These are phyloP conservation scores for Dasyprocta punctata DNA, from an alignment of 2,113 vertebrate genomes.

Conservation along the genomic window DNA sequence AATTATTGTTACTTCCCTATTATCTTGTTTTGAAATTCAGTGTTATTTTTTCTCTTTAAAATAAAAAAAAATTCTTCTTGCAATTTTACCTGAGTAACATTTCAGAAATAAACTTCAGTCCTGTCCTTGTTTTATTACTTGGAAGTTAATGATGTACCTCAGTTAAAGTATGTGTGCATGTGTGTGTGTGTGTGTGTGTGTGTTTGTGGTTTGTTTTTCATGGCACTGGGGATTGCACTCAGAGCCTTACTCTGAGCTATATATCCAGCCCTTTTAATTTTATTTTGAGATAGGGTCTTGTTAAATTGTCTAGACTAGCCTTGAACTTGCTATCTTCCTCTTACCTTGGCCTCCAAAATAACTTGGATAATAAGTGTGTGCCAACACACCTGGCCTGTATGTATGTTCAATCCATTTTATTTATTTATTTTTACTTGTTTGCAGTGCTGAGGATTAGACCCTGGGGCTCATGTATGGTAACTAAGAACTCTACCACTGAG, in stretches of 20 bases:
- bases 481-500: background rate
- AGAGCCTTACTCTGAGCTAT: background rate
- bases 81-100: background rate
- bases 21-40: background rate
- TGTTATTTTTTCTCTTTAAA: background rate
- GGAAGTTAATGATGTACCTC: background rate
- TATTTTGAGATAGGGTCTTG: background rate
- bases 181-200: background rate
- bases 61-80: background rate
- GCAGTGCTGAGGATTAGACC: background rate
- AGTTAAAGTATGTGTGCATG: background rate
- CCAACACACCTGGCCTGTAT: background rate
- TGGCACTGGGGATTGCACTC: background rate
- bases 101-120: slow-evolving; percentile 36
- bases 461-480: background rate
- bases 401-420: background rate
- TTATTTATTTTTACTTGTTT: background rate
- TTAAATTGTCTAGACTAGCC: background rate
- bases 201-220: background rate
- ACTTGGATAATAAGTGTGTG: background rate
- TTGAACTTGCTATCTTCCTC: background rate
- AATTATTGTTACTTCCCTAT: background rate
- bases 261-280: background rate
- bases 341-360: background rate
- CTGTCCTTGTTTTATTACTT: background rate